phyloP scores from a whole-genome alignment of 2,888 invertebrate species.

The Drosophila lacicola region DNA sequence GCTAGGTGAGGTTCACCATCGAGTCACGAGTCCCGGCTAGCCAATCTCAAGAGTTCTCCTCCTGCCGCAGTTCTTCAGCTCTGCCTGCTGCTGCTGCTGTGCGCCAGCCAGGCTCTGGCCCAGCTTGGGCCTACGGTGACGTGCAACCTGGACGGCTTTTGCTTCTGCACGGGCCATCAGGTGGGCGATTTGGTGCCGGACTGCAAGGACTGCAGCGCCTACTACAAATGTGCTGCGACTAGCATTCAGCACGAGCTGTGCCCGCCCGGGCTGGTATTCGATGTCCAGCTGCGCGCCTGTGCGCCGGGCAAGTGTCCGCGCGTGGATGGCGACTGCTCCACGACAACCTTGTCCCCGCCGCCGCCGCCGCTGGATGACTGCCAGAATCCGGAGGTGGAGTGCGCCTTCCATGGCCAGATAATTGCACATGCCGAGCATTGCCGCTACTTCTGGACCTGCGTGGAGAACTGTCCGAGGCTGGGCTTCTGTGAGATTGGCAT shows the following conservation, averaged over 20 bases:
- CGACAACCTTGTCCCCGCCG: neutral
- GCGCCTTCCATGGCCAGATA: conserved; percentile 53
- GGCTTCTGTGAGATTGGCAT: conserved; percentile 62
- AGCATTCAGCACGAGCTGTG: conserved; percentile 27
- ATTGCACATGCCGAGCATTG: conserved; percentile 59
- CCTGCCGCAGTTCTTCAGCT: conserved; percentile 23
- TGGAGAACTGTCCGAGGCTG: conserved; percentile 46
- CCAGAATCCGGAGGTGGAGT: conserved; percentile 30
- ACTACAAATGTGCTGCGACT: conserved; percentile 41
- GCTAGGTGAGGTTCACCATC: conserved; percentile 44
- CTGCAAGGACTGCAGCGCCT: conserved; percentile 61
- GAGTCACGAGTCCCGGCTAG: neutral
- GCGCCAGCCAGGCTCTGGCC: neutral
- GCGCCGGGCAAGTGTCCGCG: conserved; percentile 58
- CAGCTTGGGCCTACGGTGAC: neutral
- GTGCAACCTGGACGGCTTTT: conserved; percentile 31
- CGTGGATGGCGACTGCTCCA: conserved; percentile 30
- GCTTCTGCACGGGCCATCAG: conserved; percentile 46
- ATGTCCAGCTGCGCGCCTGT: conserved; percentile 28
- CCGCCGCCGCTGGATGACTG: conserved; percentile 20
- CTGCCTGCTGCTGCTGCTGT: conserved; percentile 28
- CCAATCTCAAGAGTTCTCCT: conserved; percentile 1
- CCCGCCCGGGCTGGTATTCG: conserved; percentile 28
- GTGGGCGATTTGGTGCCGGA: conserved; percentile 49
- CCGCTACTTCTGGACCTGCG: conserved; percentile 59